Percentiles rank a stretch among this genome's conserved stretches.
Evolutionary conservation across 2,888 invertebrate genomes (phyloP).

Genomic region (Tromatobia lineatoria): DNA sequence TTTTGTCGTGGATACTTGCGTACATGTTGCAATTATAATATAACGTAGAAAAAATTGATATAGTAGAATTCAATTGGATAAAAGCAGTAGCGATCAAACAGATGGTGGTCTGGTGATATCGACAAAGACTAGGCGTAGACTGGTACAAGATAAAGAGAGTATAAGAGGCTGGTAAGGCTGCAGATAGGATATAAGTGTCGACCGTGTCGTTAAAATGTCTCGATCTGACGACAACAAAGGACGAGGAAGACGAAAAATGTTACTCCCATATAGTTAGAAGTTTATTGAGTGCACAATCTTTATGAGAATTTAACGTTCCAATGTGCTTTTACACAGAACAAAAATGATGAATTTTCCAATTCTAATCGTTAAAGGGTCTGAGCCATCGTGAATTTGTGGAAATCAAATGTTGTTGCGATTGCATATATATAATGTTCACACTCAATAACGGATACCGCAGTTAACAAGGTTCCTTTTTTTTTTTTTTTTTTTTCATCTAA

Average conservation of each 20-base stretch:
- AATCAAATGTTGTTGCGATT: too few relatives aligned
- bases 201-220: slow-evolving; percentile 61
- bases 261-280: too few relatives aligned
- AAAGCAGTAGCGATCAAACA: slow-evolving; percentile 22
- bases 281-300: too few relatives aligned
- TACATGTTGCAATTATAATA: slow-evolving; percentile 1
- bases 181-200: slow-evolving; percentile 40
- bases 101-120: slow-evolving; percentile 40
- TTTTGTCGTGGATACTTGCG: slow-evolving; percentile 37
- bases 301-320: too few relatives aligned
- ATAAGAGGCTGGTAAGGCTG: slow-evolving; percentile 55
- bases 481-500: too few relatives aligned
- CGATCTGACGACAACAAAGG: slow-evolving; percentile 40
- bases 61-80: slow-evolving; percentile 22
- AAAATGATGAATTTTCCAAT: too few relatives aligned
- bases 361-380: too few relatives aligned
- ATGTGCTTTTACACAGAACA: too few relatives aligned
- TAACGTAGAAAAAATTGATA: slow-evolving; percentile 13
- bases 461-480: too few relatives aligned
- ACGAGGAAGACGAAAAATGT: background rate
- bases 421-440: too few relatives aligned
- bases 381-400: too few relatives aligned
- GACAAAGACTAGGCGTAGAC: slow-evolving; percentile 38
- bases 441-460: too few relatives aligned
- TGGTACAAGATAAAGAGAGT: slow-evolving; percentile 56